These are phyloP conservation scores for Pristionchus entomophagus DNA, from an alignment of 2,888 invertebrate genomes.

Conservation along the genomic window DNA sequence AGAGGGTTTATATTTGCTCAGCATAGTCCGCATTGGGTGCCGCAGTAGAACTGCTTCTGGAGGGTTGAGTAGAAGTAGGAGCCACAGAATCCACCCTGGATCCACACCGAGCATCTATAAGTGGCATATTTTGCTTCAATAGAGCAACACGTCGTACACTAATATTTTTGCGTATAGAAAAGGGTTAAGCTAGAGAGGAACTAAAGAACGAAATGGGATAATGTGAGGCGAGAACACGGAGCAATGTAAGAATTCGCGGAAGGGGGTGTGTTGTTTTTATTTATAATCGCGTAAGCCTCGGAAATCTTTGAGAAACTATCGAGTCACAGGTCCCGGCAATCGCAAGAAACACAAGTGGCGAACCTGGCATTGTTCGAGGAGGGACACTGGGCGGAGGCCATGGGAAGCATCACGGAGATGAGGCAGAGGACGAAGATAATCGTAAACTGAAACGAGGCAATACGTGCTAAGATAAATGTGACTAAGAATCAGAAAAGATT, in stretches of 20 bases:
- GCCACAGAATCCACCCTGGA: background rate
- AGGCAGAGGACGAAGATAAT: slow-evolving; percentile 6
- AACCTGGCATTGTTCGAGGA: background rate
- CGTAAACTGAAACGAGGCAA: background rate
- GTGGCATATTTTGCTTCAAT: background rate
- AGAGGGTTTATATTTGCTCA: background rate
- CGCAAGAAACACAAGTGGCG: background rate
- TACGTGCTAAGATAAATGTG: background rate
- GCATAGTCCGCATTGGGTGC: slow-evolving; percentile 9
- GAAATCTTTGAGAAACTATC: no score
- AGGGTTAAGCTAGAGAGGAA: no score
- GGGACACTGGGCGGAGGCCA: background rate
- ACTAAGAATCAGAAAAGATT: no score
- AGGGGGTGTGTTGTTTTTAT: no score
- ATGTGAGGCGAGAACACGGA: background rate
- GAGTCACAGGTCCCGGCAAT: no score
- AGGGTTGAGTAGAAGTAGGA: background rate
- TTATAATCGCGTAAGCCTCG: no score
- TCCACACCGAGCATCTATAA: background rate
- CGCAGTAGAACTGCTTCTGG: slow-evolving; percentile 29
- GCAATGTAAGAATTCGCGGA: no score
- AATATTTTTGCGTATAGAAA: no score
- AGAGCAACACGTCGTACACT: no score
- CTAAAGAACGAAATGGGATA: background rate
- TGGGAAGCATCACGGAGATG: background rate